Conservation (phyloP, 1,140 invertebrate species). For the Grapholita molesta region DNA sequence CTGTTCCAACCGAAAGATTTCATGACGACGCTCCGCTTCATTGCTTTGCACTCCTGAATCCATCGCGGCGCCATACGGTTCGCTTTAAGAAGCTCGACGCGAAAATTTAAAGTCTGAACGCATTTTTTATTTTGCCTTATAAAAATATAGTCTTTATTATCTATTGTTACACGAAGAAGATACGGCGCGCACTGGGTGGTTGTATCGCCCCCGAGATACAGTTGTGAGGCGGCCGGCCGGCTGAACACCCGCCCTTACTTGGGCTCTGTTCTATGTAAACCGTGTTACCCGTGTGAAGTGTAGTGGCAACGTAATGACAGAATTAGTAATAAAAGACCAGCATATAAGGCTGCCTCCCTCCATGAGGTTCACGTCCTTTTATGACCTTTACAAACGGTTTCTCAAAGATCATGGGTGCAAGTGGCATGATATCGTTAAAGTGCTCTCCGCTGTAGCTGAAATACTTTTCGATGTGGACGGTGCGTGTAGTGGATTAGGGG, state of each 20-base stretch:
- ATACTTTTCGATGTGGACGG: constrained; percentile 71
- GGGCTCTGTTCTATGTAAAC: constrained; percentile 28
- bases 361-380: constrained; percentile 52
- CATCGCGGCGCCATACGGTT: constrained; percentile 43
- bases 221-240: constrained; percentile 52
- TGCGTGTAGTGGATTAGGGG: constrained; percentile 50
- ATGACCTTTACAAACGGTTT: constrained; percentile 65
- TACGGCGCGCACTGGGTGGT: constrained; percentile 19
- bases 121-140: background rate
- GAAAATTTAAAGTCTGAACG: background rate
- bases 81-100: constrained; percentile 25
- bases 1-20: constrained; percentile 71
- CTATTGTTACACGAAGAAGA: background rate
- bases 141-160: background rate
- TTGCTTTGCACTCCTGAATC: constrained; percentile 59
- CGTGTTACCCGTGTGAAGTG: constrained; percentile 33
- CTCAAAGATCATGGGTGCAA: constrained; percentile 71
- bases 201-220: constrained; percentile 26
- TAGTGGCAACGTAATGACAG: constrained; percentile 46
- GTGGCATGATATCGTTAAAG: constrained; percentile 71
- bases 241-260: constrained; percentile 42
- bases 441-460: constrained; percentile 64
- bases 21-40: constrained; percentile 49
- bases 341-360: constrained; percentile 44
- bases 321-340: constrained; percentile 54